A percentile compares a stretch with the other conserved stretches of the same genome.
Evolutionary conservation across 2,888 invertebrate genomes (phyloP).

Genomic region (Syrphus vitripennis): DNA sequence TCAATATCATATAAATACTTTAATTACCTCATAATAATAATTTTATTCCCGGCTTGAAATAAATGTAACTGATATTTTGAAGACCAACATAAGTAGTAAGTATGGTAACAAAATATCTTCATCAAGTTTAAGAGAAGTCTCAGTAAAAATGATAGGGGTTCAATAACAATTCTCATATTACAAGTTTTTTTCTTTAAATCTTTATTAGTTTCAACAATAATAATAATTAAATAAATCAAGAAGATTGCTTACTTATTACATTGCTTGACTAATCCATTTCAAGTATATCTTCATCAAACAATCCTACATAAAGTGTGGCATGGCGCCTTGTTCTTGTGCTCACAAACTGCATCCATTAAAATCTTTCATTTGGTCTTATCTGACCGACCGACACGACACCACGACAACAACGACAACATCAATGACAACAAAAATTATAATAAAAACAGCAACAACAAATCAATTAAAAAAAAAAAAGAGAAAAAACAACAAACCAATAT

Average conservation of each 20-base stretch:
- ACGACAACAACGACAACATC: background rate
- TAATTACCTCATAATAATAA: too few species aligned
- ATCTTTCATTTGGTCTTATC: background rate
- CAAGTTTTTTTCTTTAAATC: background rate
- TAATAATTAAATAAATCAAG: background rate
- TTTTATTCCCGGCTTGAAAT: background rate
- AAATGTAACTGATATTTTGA: background rate
- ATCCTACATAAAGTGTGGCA: background rate
- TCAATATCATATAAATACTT: too few species aligned
- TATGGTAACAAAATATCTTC: slow-evolving; percentile 13
- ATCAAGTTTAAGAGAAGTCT: background rate
- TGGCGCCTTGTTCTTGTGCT: slow-evolving; percentile 11
- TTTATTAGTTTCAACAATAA: background rate
- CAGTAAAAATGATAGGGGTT: background rate
- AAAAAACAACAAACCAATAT: background rate
- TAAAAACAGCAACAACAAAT: background rate
- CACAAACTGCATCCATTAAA: background rate
- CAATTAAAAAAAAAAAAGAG: background rate
- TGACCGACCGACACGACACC: background rate
- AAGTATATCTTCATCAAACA: background rate
- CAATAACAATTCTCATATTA: background rate
- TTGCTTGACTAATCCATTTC: background rate
- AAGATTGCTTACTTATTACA: background rate
- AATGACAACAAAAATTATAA: background rate
- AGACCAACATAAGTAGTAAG: background rate